Evolutionary conservation across 2,113 vertebrate genomes (phyloP), one percentile per base, ranked within the genome.

Genomic region (Falco punctatus): DNA sequence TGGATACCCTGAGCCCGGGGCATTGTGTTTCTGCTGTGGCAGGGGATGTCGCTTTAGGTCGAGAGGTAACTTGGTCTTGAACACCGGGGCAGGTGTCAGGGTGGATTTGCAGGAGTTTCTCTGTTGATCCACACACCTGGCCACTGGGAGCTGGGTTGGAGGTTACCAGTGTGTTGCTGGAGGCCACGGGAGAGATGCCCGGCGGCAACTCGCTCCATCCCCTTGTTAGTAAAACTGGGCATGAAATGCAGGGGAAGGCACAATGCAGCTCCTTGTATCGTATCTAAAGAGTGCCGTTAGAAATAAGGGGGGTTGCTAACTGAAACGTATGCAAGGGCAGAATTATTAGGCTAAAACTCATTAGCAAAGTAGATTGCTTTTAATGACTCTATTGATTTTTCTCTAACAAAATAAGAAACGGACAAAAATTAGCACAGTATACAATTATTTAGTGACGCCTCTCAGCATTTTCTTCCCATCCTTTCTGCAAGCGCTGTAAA

Each of bases 371-470:
- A 90, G 80, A 55, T 69, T 54, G 89, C 77, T 93, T 44, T 96
- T 97, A 96, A 97, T 95, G 90, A 94, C 95, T 88, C n/a, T 4
- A 88, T 92, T 95, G 88, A 88, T 97, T 95, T 82, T 94, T 96
- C 92, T 78, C 92, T 88, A 94, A 81, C 92, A 30, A 91, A 96
- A 82, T 52, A 80, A 97, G 92, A 81, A 16, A 5, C 2, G 16
- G 87, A 46, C 61, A 80, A 80, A 80, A 92, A 81, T 82, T 2
- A 94, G 79, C 71, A 23, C 70, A 24, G 12, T 30, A 23, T 13
- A 80, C 91, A 81, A 81, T 97, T 92, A 92, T 88, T 94, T 86
- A 66, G 78, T 82, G 69, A 94, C 30, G 58, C 96, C 90, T 94
- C 78, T 70, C 26, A 6, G 80, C 89, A 20, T 88, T 96, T 95